phyloP scores from a whole-genome alignment of 2,113 vertebrate genomes.

The Passer domesticus region DNA sequence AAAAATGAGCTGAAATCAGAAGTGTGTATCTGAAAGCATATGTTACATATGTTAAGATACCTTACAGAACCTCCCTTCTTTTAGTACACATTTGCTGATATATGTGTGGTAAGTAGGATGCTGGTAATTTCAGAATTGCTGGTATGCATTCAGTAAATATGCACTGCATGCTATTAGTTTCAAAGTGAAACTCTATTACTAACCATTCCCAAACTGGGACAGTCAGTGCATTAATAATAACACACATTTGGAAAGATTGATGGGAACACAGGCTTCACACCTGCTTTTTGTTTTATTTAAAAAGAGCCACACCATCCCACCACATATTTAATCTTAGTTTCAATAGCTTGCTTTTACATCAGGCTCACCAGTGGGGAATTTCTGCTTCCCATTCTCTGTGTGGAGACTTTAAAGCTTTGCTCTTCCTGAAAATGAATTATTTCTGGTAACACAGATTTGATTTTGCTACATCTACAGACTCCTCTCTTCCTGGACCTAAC shows the following conservation, averaged over 20 bases:
- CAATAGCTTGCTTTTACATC: not conserved
- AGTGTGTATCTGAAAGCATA: not conserved
- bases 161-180: rapidly evolving
- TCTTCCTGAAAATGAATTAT: not conserved
- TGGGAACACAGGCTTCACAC: not conserved
- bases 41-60: not conserved
- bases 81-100: not conserved
- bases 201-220: not conserved
- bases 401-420: not conserved
- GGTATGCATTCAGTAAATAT: not conserved
- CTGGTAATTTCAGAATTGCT: not conserved
- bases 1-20: not conserved
- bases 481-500: not conserved
- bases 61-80: not conserved
- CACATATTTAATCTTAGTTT: not conserved
- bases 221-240: not conserved
- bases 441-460: not conserved
- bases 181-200: not conserved
- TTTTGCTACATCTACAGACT: not conserved
- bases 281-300: not conserved
- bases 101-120: not conserved
- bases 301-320: not conserved
- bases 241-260: not conserved
- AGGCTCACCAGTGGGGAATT: not conserved
- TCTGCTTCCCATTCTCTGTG: not conserved